Conservation (phyloP, 2,888 invertebrate genomes). For the Drosophila eohydei region DNA sequence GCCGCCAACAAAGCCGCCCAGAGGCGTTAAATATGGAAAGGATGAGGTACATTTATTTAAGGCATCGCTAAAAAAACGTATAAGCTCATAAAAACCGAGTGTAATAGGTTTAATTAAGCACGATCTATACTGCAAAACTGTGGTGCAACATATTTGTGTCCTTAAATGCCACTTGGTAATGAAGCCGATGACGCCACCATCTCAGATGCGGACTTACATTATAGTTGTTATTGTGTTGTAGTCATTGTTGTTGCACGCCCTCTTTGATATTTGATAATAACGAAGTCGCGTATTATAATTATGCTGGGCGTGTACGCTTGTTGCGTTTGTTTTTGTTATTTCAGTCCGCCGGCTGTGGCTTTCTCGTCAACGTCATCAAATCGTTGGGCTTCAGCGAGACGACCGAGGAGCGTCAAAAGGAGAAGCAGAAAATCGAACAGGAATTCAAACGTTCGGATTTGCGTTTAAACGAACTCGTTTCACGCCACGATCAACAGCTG, state of each 20-base stretch:
- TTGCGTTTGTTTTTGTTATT: constrained; percentile 3
- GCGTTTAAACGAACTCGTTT: constrained; percentile 94
- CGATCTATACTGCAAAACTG: no score
- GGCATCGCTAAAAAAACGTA: background rate
- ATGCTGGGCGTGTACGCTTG: constrained; percentile 14
- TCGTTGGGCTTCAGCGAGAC: constrained; percentile 97
- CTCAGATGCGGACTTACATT: constrained; percentile 13
- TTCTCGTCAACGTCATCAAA: constrained; percentile 97
- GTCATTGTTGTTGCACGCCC: constrained; percentile 60
- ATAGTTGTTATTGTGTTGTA: constrained; percentile 34
- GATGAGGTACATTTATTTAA: constrained; percentile 88
- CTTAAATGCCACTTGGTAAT: background rate
- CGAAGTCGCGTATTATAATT: constrained; percentile 8
- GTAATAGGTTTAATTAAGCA: background rate
- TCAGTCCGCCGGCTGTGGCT: constrained; percentile 90
- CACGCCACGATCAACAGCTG: constrained; percentile 94
- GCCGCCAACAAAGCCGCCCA: constrained; percentile 92
- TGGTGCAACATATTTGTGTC: background rate
- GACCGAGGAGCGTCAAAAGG: constrained; percentile 95
- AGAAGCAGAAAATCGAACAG: constrained; percentile 96
- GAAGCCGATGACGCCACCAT: constrained; percentile 66
- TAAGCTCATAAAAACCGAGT: background rate
- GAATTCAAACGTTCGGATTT: constrained; percentile 97
- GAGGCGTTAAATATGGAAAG: constrained; percentile 93
- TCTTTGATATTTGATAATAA: constrained; percentile 46